Base-by-base conservation (phyloP, 1,140 invertebrate species). In the Argopecten irradians region DNA sequence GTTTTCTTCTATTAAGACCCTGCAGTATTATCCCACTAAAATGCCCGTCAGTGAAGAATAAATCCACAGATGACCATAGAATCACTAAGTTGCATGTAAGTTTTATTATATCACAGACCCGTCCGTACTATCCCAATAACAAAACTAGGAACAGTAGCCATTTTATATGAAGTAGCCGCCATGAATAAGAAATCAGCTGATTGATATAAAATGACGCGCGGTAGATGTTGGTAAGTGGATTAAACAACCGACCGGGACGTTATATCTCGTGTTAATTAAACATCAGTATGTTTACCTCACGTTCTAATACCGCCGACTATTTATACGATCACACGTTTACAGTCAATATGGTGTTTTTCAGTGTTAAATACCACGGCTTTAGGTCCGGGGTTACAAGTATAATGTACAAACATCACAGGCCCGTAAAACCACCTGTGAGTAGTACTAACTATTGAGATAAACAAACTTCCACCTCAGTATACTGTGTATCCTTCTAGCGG, bases 201-300 rank as follows among this genome's bases (percentile, higher is more conserved):
- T 71, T 71, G 55, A n/a, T 71, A 71, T 71, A 71, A 71, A n/a
- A 71, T 71, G 55, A 71, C 55, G 55, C n/a, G 55, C 55, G 55
- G 55, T 71, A 71, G 55, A 71, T 71, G 22, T n/a, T 1, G 8
- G 55, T 71, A 71, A 71, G 55, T 71, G 28, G 55, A 71, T 71
- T 71, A 71, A 28, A 71, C 19, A 28, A 71, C 55, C 28, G 28
- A 71, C 22, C 8, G 55, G 55, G 55, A 71, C 55, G 55, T n/a
- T 28, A 71, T 71, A 71, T 71, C 55, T n/a, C 55, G 55, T n/a
- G 55, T 71, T 71, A 71, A 71, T 71, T 71, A 71, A 71, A 71
- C 55, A 71, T 71, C 55, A 71, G 55, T 71, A 16, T 71, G 55
- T 71, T 71, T 71, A 71, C 55, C 55, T n/a, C 22, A 71, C 55